phyloP scores from a whole-genome alignment of 30 jellyfish, hydroid and myxozoan genomes.

The Pelagia noctiluca region DNA sequence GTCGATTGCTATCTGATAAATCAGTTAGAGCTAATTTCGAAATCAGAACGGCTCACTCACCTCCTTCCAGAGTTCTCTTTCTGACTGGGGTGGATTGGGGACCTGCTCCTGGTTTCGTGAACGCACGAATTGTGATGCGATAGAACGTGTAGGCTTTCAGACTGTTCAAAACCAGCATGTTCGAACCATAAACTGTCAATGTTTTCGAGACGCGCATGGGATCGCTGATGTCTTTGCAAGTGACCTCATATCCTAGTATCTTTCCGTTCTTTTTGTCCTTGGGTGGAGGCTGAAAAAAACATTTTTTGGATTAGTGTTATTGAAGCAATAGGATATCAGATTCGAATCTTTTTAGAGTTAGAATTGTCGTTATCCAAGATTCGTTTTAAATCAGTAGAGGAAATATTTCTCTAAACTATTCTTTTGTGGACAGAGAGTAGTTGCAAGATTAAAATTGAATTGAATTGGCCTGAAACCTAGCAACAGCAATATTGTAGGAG shows the following conservation, averaged over 20 bases:
- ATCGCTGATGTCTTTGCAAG: conserved; percentile 32
- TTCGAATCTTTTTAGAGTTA: no score
- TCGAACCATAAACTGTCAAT: conserved; percentile 37
- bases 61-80: conserved; percentile 89
- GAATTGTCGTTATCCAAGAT: no score
- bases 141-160: conserved; percentile 76
- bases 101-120: conserved; percentile 88
- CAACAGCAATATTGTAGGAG: no score
- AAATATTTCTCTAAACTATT: no score
- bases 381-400: no score
- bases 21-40: no score
- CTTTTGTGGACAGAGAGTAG: no score
- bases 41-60: conserved; percentile 15
- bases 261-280: conserved; percentile 67
- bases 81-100: conserved; percentile 62
- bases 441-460: no score
- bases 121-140: conserved; percentile 72
- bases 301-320: no score
- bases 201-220: not conserved
- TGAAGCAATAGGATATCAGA: no score
- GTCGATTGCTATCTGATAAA: no score
- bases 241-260: conserved; percentile 67
- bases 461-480: no score
- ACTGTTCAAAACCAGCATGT: conserved; percentile 39
- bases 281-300: conserved; percentile 49